Evolutionary conservation across 2,888 invertebrate species (phyloP).

Genomic region (Standfussiana lucernea): DNA sequence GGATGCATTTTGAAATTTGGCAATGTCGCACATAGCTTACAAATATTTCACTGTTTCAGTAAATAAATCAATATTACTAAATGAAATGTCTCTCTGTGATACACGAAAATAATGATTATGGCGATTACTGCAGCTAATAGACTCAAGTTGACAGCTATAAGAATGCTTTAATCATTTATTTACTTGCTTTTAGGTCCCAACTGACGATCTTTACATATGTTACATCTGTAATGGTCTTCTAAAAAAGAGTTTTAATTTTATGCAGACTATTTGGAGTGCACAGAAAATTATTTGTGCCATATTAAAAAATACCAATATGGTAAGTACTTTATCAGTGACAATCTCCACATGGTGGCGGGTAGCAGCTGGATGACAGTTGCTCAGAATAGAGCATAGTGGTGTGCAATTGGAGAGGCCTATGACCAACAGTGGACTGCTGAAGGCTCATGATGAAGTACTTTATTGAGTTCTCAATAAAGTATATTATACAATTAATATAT

Average conservation of each 20-base stretch:
- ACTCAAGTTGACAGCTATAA: too few species aligned
- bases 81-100: not conserved
- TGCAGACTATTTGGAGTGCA: constrained; percentile 32
- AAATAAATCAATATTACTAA: too few species aligned
- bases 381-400: not conserved
- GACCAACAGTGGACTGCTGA: not conserved
- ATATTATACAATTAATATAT: too few species aligned
- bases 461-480: too few species aligned
- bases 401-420: not conserved
- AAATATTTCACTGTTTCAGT: too few species aligned
- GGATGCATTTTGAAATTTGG: too few species aligned
- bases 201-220: constrained; percentile 35
- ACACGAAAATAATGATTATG: not conserved
- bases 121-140: too few species aligned
- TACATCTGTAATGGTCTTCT: constrained; percentile 33
- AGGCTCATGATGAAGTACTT: not conserved
- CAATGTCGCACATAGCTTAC: too few species aligned
- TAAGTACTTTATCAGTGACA: constrained; percentile 5
- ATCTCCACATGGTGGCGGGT: not conserved
- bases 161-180: not conserved
- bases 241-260: constrained; percentile 32
- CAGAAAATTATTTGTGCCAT: constrained; percentile 20
- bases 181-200: constrained; percentile 33
- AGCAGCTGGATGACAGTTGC: not conserved
- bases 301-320: constrained; percentile 6